Base-by-base conservation (phyloP, 2,888 invertebrate species). In the Drosophila recens region DNA sequence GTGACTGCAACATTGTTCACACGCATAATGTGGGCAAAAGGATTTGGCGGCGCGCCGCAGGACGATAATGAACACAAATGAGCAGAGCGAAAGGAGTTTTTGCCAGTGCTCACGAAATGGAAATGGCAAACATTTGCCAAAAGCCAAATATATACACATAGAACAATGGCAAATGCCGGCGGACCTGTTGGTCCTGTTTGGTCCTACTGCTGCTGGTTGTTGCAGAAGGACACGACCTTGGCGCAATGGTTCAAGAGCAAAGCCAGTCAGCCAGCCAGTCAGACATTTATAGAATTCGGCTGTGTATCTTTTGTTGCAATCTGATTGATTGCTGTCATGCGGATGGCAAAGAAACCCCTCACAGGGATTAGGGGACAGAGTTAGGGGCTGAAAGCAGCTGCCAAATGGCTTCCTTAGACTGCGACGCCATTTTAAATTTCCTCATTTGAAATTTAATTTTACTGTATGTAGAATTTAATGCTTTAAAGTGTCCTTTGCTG, bases 1-100 rank as follows among this genome's bases (percentile, higher is more conserved):
- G 86, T 86, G 80, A 90, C 63, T 84, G 84, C 85, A 90, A 67
- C 89, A 91, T 89, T 91, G 83, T 90, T 91, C 89, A 78, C 91
- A 91, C 91, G 91, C 90, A 91, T 80, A 79, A 87, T 80, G 79
- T 89, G 86, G 90, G 88, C 82, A 83, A 72, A 67, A 77, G 79
- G 82, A 87, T 85, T 72, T 86, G 90, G 75, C 79, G 88, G 83
- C 87, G 83, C 89, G 75, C 78, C 83, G 80, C 87, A 89, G 89
- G 87, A 81, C 86, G 79, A 77, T 89, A 91, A 90, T 89, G 86
- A 87, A 84, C 84, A 84, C 89, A 84, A 84, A 84, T 84, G 83
- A 82, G 73, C 61, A 72, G 66, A 67, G 73, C 76, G 67, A 70
- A 90, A 83, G 79, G 85, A 87, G 83, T 86, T 80, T 80, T 80